phyloP scores from a whole-genome alignment of 2,888 invertebrate species.

The Eulithis prunata region DNA sequence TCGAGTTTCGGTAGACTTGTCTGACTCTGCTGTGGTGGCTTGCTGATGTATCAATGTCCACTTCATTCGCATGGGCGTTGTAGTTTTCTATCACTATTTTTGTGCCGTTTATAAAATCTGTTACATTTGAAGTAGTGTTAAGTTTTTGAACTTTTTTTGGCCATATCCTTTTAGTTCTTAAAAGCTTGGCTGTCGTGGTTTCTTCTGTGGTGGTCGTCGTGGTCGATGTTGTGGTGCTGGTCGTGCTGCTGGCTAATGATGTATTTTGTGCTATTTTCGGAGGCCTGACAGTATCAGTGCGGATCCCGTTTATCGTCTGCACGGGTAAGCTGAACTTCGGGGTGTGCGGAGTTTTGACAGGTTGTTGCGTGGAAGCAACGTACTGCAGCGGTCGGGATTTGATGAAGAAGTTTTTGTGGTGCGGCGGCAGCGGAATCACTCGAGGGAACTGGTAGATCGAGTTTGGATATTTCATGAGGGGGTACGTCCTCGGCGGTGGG shows the following conservation, averaged over 20 bases:
- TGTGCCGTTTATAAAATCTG: conserved; percentile 50
- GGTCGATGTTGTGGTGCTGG: conserved; percentile 58
- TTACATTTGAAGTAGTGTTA: conserved; percentile 53
- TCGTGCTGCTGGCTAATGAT: conserved; percentile 46
- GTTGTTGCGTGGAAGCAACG: conserved; percentile 60
- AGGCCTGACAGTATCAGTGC: conserved; percentile 67
- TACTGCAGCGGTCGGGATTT: conserved; percentile 58
- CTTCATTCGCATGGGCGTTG: conserved; percentile 52
- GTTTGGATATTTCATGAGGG: conserved; percentile 58
- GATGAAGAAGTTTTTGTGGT: conserved; percentile 52
- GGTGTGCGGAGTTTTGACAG: conserved; percentile 51
- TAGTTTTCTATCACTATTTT: conserved; percentile 39
- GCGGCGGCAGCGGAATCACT: conserved; percentile 63
- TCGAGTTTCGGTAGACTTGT: conserved; percentile 55
- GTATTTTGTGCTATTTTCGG: conserved; percentile 42
- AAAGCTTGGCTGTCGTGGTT: conserved; percentile 65
- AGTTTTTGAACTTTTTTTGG: conserved; percentile 63
- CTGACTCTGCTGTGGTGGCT: conserved; percentile 53
- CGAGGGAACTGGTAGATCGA: conserved; percentile 68
- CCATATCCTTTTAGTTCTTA: conserved; percentile 80
- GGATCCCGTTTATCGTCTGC: conserved; percentile 73
- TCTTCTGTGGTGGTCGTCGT: conserved; percentile 55
- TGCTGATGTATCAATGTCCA: conserved; percentile 58
- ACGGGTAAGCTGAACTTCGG: conserved; percentile 70
- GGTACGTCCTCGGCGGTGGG: conserved; percentile 58